Percentiles rank a stretch among this genome's conserved stretches.
Evolutionary conservation across 2,888 invertebrate genomes (phyloP).

Genomic region (Tuta absoluta): DNA sequence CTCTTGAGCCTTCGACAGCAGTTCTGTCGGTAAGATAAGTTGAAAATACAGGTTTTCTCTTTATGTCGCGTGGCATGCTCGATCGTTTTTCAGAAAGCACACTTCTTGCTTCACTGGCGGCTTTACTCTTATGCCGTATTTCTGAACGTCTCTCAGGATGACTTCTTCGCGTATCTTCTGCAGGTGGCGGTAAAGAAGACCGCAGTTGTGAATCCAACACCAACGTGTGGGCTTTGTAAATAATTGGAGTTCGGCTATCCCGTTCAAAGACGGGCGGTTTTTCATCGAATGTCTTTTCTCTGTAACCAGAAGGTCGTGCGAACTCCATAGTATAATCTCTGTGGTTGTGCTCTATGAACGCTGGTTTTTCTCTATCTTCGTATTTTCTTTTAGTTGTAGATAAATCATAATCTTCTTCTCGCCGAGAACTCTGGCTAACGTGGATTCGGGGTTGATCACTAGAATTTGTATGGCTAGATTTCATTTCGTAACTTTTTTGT

Average conservation of each 20-base stretch:
- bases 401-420: constrained; percentile 53
- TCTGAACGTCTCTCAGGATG: constrained; percentile 46
- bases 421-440: constrained; percentile 25
- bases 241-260: constrained; percentile 42
- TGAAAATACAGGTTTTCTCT: constrained; percentile 88
- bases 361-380: constrained; percentile 45
- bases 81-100: constrained; percentile 57
- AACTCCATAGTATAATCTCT: constrained; percentile 62
- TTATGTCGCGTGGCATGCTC: constrained; percentile 74
- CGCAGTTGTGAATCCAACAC: constrained; percentile 54
- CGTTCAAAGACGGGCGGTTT: constrained; percentile 33
- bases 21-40: constrained; percentile 89
- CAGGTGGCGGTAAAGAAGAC: constrained; percentile 48
- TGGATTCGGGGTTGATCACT: background rate
- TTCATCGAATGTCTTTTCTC: constrained; percentile 52
- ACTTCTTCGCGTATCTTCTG: constrained; percentile 41
- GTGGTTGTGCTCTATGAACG: constrained; percentile 54
- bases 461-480: background rate
- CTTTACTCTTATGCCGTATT: constrained; percentile 54
- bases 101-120: constrained; percentile 61
- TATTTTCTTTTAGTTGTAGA: constrained; percentile 34
- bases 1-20: constrained; percentile 87
- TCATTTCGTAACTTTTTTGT: background rate
- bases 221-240: constrained; percentile 57
- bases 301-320: constrained; percentile 55